Evolutionary conservation across 2,888 invertebrate species (phyloP).

Genomic region (Lamellibrachia columna): DNA sequence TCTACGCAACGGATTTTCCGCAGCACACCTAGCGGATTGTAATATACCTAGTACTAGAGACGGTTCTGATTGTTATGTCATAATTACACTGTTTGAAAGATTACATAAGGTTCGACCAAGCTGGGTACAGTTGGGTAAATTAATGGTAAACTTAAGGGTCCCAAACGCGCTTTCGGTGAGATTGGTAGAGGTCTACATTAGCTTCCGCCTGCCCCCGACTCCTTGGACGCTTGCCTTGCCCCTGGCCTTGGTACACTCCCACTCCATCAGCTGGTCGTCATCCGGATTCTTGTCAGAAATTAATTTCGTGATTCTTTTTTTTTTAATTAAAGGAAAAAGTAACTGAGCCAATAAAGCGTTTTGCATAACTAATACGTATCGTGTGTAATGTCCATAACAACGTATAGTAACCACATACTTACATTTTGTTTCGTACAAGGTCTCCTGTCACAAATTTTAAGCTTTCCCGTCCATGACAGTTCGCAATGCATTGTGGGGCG

Average conservation of each 20-base stretch:
- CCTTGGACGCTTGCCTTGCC: not conserved
- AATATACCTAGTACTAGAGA: too few species aligned
- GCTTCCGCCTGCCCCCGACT: not conserved
- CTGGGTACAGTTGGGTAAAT: not conserved
- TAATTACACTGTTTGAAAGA: not conserved
- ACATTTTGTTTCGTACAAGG: not conserved
- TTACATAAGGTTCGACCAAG: not conserved
- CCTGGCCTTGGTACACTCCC: not conserved
- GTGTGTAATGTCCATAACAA: not conserved
- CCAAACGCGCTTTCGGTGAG: not conserved
- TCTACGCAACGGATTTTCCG: too few species aligned
- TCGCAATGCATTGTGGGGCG: not conserved
- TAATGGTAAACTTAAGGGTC: not conserved
- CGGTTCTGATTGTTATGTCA: not conserved
- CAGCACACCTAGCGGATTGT: too few species aligned
- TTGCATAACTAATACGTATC: not conserved
- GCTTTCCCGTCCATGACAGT: not conserved
- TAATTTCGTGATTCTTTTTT: not conserved
- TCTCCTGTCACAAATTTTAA: slow-evolving; percentile 4
- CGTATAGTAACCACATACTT: not conserved
- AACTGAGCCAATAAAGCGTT: not conserved
- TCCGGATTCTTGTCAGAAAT: not conserved
- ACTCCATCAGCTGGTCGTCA: not conserved
- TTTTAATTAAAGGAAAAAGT: not conserved
- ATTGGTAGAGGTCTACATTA: not conserved